phyloP scores from a whole-genome alignment of 1,140 invertebrate genomes.

The Drosophila sulfurigaster region DNA sequence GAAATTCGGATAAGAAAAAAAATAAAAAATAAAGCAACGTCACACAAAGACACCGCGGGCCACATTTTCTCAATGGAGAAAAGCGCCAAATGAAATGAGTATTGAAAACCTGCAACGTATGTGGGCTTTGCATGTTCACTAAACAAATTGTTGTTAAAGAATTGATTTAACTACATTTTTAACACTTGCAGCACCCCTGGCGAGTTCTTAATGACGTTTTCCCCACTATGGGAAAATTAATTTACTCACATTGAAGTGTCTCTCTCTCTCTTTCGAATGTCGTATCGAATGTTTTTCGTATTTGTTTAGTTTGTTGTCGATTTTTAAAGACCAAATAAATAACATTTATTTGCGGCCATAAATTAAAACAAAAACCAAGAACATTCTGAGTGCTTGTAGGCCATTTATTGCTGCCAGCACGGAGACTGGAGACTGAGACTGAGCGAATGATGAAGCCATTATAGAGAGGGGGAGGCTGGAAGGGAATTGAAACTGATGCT shows the following conservation, averaged over 20 bases:
- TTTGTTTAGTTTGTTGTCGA: conserved; percentile 53
- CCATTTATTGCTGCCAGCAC: conserved; percentile 64
- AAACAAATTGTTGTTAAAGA: conserved; percentile 67
- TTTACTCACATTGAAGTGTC: conserved; percentile 12
- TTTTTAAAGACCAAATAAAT: conserved; percentile 67
- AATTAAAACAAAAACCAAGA: conserved; percentile 60
- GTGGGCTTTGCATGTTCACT: conserved; percentile 38
- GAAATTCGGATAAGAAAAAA: conserved; percentile 28
- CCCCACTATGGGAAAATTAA: conserved; percentile 49
- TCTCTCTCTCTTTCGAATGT: background rate
- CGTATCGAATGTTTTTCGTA: conserved; percentile 1
- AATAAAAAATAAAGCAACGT: conserved; percentile 37
- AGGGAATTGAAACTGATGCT: conserved; percentile 23
- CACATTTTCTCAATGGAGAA: conserved; percentile 55
- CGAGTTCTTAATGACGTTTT: conserved; percentile 36
- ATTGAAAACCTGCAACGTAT: conserved; percentile 12
- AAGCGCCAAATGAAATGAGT: conserved; percentile 25
- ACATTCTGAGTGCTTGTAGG: conserved; percentile 47
- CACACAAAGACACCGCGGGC: conserved; percentile 67
- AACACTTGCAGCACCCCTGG: conserved; percentile 67
- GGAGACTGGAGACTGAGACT: background rate
- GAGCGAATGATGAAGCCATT: conserved; percentile 70
- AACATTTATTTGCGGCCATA: conserved; percentile 75
- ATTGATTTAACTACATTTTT: conserved; percentile 73
- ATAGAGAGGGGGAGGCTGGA: conserved; percentile 11